Evolutionary conservation across 2,113 vertebrate genomes (phyloP), one percentile per base, ranked within the genome.

Genomic region (Saguinus midas): DNA sequence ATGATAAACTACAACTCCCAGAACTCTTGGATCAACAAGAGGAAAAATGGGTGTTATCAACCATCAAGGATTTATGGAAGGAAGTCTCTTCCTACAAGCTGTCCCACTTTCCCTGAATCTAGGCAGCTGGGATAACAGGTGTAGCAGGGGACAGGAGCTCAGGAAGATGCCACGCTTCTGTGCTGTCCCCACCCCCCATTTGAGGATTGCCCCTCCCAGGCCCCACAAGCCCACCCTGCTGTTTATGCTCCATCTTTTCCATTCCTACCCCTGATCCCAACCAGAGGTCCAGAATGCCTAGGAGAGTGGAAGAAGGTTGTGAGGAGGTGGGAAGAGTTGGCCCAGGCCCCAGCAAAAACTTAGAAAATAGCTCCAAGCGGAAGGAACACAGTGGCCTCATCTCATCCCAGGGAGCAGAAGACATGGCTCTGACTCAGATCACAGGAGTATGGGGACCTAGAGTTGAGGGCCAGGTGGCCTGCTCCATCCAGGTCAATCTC

Each of bases 81-180:
- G 57, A 37, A 92, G 50, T 55, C 35, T 73, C 40, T 91, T 45
- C 82, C 84, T 23, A 17, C 32, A 27, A 72, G 45, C 52, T 88
- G 96, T 82, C 94, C 90, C 85, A 87, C 43, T 95, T 96, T 90
- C 92, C 87, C 79, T 97, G 92, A 96, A 96, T 94, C 72, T 64
- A 87, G 84, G 90, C 81, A 94, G 95, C 85, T 90, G 94, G 55
- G 81, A 68, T 35, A 81, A 61, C 0, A 79, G 52, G n/a, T 86
- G 16, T 32, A 66, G 70, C 40, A 84, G 10, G 35, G 78, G 70
- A 90, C 29, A 78, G 73, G 40, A 85, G 35, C 64, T 50, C 73
- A 37, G 50, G 40, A 40, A 72, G 72, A 87, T 12, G 37, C 40
- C 50, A n/a, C 35, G 25, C 23, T 83, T 45, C 40, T 68, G 61